A percentile compares a stretch with the other conserved stretches of the same genome.
Conservation (phyloP, 2,797 vertebrate genomes). For the Tachyglossus aculeatus region DNA sequence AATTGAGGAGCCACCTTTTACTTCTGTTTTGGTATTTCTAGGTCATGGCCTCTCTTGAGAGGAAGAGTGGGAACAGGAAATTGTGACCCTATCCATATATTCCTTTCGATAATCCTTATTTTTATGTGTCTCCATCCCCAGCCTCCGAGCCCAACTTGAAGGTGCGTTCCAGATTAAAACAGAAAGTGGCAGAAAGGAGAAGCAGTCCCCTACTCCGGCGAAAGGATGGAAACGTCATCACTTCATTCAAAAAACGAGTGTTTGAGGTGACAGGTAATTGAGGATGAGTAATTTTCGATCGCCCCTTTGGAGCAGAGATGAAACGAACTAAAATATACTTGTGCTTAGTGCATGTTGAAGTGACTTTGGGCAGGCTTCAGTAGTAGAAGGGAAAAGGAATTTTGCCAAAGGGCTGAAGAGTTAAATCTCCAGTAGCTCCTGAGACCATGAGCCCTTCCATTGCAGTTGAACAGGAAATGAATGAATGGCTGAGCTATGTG, state of each 20-base stretch:
- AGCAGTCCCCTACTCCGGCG: conserved; percentile 83
- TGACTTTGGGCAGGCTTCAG: too few species aligned
- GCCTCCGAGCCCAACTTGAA: conserved; percentile 86
- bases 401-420: conserved; percentile 29
- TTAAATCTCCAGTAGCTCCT: conserved; percentile 26
- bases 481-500: background rate
- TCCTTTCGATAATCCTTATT: conserved; percentile 44
- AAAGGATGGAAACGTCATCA: conserved; percentile 79
- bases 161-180: conserved; percentile 85
- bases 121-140: conserved; percentile 69
- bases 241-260: conserved; percentile 83
- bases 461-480: conserved; percentile 39
- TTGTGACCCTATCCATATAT: conserved; percentile 62
- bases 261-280: conserved; percentile 84
- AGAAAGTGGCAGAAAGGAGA: conserved; percentile 83
- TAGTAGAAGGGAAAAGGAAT: conserved; percentile 25
- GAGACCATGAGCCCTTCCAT: conserved; percentile 9
- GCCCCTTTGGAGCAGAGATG: conserved; percentile 16
- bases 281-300: conserved; percentile 35
- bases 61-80: too few species aligned
- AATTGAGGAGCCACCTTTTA: too few species aligned
- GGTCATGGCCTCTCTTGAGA: too few species aligned
- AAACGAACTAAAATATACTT: conserved; percentile 22
- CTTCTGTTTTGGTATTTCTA: too few species aligned
- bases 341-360: conserved; percentile 5